Conservation (phyloP, 2,797 vertebrate genomes). For the Falco rusticolus region DNA sequence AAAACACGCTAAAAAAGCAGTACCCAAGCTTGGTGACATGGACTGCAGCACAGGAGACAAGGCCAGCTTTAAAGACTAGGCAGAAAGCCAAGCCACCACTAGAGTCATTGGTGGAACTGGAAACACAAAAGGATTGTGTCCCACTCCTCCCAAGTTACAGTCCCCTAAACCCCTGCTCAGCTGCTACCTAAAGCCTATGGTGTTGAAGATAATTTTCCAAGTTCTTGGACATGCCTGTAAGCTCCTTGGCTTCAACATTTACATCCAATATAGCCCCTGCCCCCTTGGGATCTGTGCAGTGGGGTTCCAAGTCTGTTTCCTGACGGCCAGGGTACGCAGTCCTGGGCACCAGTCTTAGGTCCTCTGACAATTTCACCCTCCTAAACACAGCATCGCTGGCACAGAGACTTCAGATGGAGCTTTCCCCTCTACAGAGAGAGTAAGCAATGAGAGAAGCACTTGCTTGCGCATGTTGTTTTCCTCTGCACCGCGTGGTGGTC, state of each 20-base stretch:
- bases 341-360: neutral
- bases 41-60: neutral
- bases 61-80: neutral
- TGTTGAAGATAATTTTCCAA: neutral
- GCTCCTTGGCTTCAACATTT: neutral
- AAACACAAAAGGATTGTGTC: neutral
- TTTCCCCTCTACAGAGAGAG: neutral
- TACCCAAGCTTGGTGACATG: neutral
- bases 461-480: neutral
- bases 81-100: neutral
- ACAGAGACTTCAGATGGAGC: neutral
- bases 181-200: neutral
- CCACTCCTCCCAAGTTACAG: neutral
- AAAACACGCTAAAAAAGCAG: neutral
- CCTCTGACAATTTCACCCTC: neutral
- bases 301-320: neutral
- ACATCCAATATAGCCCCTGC: neutral
- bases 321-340: rapidly evolving
- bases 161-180: neutral
- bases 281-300: too few species aligned
- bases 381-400: neutral
- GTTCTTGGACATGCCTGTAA: neutral
- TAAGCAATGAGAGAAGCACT: rapidly evolving
- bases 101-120: neutral
- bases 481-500: neutral